Percentiles rank a stretch among this genome's conserved stretches.
Conservation (phyloP, 1,140 invertebrate species). For the Mylabris phalerata region DNA sequence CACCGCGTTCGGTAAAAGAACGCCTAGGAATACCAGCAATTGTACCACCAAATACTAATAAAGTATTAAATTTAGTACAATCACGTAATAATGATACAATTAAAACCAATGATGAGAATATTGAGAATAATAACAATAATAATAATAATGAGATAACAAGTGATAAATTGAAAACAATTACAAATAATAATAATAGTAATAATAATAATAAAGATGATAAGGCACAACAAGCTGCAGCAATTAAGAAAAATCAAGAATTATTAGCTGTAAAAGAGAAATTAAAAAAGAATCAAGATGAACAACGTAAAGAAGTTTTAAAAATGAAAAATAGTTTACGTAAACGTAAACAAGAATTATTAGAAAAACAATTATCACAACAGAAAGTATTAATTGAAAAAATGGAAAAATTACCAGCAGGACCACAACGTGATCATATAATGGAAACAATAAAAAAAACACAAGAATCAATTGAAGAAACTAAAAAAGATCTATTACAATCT, state of each 20-base stretch:
- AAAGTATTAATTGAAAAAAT: slow-evolving; percentile 65
- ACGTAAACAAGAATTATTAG: slow-evolving; percentile 67
- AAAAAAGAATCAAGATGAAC: slow-evolving; percentile 60
- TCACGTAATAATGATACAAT: slow-evolving; percentile 42
- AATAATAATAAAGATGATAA: slow-evolving; percentile 32
- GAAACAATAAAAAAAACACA: slow-evolving; percentile 69
- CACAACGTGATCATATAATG: slow-evolving; percentile 62
- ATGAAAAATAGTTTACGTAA: slow-evolving; percentile 67
- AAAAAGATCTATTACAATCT: slow-evolving; percentile 52
- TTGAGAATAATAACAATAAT: slow-evolving; percentile 29
- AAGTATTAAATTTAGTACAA: slow-evolving; percentile 45
- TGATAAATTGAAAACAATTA: slow-evolving; percentile 31
- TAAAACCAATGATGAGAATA: slow-evolving; percentile 35
- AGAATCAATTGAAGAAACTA: slow-evolving; percentile 68
- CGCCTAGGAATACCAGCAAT: slow-evolving; percentile 42
- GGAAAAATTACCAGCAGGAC: slow-evolving; percentile 54
- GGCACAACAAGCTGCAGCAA: slow-evolving; percentile 49
- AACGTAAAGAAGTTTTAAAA: slow-evolving; percentile 61
- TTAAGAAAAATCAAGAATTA: slow-evolving; percentile 58
- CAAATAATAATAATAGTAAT: slow-evolving; percentile 22
- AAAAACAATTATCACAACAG: slow-evolving; percentile 73
- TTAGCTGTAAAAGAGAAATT: slow-evolving; percentile 53
- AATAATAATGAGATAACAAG: slow-evolving; percentile 11
- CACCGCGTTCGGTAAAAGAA: slow-evolving; percentile 48
- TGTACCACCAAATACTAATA: slow-evolving; percentile 45